Conservation (phyloP, 2,888 invertebrate species). For the Anarsia innoxiella region DNA sequence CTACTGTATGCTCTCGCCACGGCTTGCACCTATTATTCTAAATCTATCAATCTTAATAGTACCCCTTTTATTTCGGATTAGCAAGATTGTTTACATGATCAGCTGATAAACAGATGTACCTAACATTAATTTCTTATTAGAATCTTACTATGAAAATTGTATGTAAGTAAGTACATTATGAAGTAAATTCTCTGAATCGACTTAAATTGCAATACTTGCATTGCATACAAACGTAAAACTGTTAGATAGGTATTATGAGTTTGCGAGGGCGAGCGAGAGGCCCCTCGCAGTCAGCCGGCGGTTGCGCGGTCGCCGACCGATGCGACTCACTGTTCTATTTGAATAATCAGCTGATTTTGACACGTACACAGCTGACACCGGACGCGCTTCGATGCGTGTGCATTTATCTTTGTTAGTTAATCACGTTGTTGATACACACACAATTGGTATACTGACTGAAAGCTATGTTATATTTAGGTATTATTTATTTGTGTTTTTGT, state of each 20-base stretch:
- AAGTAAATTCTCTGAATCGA: too few relatives aligned
- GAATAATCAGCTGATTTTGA: slow-evolving; percentile 77
- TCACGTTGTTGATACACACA: too few relatives aligned
- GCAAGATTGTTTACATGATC: slow-evolving; percentile 64
- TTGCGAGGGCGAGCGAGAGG: slow-evolving; percentile 18
- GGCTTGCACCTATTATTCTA: too few relatives aligned
- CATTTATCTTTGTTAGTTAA: slow-evolving; percentile 51
- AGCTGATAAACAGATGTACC: too few relatives aligned
- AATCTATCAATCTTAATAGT: too few relatives aligned
- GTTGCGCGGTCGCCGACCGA: slow-evolving; percentile 58
- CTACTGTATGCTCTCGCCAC: slow-evolving; percentile 50
- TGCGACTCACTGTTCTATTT: slow-evolving; percentile 66
- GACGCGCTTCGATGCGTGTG: too few relatives aligned
- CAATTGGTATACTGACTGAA: not conserved
- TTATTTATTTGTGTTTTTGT: slow-evolving; percentile 4
- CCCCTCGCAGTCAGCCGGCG: slow-evolving; percentile 36
- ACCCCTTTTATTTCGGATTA: too few relatives aligned
- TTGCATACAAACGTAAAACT: too few relatives aligned
- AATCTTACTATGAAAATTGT: too few relatives aligned
- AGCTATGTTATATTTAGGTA: too few relatives aligned
- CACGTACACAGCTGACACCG: slow-evolving; percentile 71
- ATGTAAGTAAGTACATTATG: too few relatives aligned
- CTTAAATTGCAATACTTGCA: too few relatives aligned
- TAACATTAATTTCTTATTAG: slow-evolving; percentile 10
- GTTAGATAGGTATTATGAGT: slow-evolving; percentile 10